These are phyloP conservation scores for Drosophila ananassae DNA, from an alignment of 1,140 invertebrate genomes.

Conservation along the genomic window DNA sequence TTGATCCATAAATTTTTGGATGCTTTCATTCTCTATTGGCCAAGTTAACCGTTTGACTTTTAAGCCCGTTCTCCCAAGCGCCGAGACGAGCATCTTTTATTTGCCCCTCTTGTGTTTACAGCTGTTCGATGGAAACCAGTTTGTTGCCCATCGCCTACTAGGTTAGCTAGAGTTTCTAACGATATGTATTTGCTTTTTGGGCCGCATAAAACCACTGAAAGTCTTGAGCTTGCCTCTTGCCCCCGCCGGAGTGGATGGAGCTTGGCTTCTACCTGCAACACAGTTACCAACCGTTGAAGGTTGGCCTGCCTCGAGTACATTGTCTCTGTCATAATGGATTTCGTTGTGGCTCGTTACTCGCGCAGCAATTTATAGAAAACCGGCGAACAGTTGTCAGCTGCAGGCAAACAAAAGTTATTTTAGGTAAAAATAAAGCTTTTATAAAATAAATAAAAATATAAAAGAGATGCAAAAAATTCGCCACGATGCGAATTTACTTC, in stretches of 20 bases:
- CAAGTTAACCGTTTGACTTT: slow-evolving; percentile 60
- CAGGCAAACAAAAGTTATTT: background rate
- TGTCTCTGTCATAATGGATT: slow-evolving; percentile 14
- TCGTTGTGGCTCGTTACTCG: slow-evolving; percentile 11
- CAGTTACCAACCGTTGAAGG: slow-evolving; percentile 19
- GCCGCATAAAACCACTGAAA: slow-evolving; percentile 47
- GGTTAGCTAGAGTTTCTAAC: slow-evolving; percentile 46
- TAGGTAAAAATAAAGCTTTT: slow-evolving; percentile 5
- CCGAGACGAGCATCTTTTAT: slow-evolving; percentile 27
- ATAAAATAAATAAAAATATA: background rate
- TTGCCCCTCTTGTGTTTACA: slow-evolving; percentile 51
- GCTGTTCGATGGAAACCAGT: slow-evolving; percentile 72
- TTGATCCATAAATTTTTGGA: background rate
- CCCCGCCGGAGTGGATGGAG: background rate
- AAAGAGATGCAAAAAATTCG: slow-evolving; percentile 12
- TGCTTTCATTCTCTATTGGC: slow-evolving; percentile 17
- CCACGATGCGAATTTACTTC: background rate
- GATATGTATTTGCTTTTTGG: slow-evolving; percentile 52
- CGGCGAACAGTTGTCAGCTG: slow-evolving; percentile 37
- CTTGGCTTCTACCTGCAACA: slow-evolving; percentile 25
- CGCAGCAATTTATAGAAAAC: slow-evolving; percentile 6
- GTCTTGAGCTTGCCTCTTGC: slow-evolving; percentile 8
- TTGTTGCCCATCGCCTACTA: slow-evolving; percentile 28
- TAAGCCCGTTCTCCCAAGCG: slow-evolving; percentile 17
- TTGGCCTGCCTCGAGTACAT: slow-evolving; percentile 6